Evolutionary conservation across 1,140 invertebrate species (phyloP).

Genomic region (Callitettix versicolor): DNA sequence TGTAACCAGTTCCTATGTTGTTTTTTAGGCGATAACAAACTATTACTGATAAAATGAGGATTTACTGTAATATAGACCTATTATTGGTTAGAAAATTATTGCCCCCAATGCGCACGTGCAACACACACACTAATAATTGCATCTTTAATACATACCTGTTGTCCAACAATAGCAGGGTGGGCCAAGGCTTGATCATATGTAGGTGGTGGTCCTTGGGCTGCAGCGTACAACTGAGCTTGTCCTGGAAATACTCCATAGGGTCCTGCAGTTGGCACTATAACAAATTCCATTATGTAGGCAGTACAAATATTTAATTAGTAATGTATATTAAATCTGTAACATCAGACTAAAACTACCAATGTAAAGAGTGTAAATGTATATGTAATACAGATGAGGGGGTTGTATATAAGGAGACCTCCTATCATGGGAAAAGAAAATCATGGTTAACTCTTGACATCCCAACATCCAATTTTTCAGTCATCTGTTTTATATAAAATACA

Average conservation of each 20-base stretch:
- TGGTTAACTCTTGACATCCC: no score
- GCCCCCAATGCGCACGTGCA: no score
- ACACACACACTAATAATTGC: no score
- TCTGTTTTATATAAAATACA: no score
- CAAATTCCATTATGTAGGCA: not conserved
- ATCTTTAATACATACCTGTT: conserved; percentile 36
- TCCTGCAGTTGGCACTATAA: conserved; percentile 46
- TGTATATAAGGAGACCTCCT: no score
- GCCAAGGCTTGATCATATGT: conserved; percentile 52
- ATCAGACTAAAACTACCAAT: not conserved
- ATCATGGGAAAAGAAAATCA: no score
- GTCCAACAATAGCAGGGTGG: conserved; percentile 45
- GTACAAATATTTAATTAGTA: not conserved
- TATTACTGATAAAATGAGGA: no score
- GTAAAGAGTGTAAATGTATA: not conserved
- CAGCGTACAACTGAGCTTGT: conserved; percentile 38
- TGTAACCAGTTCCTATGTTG: no score
- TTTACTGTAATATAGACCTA: no score
- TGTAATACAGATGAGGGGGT: not conserved
- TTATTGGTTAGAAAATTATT: no score
- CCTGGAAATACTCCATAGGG: conserved; percentile 49
- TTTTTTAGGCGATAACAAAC: no score
- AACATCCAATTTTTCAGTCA: no score
- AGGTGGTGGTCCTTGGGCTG: conserved; percentile 38
- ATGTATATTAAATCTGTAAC: not conserved